Percentiles rank a stretch among this genome's conserved stretches.
Conservation (phyloP, 1,140 invertebrate genomes). For the Cotesia typhae region DNA sequence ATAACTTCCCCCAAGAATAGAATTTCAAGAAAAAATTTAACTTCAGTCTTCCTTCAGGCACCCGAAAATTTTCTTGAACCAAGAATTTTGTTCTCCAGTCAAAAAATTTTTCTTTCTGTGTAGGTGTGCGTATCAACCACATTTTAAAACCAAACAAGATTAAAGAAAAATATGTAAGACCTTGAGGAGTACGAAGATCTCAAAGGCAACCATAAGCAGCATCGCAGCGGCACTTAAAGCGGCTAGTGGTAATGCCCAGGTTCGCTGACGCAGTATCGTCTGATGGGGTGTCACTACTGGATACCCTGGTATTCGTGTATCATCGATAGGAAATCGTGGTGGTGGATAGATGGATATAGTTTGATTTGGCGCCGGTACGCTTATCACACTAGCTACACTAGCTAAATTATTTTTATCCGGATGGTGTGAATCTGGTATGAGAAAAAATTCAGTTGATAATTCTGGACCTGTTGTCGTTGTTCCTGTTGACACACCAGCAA, state of each 20-base stretch:
- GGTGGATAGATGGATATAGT: conserved; percentile 51
- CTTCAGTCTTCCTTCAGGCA: too few relatives aligned
- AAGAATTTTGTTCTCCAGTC: too few relatives aligned
- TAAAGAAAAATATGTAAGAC: conserved; percentile 39
- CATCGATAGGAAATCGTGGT: conserved; percentile 32
- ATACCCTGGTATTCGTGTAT: conserved; percentile 36
- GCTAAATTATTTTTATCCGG: conserved; percentile 51
- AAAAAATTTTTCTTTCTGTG: too few relatives aligned
- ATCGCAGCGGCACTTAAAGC: conserved; percentile 81
- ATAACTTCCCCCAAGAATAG: too few relatives aligned
- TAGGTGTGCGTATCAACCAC: neutral
- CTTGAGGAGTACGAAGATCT: conserved; percentile 90
- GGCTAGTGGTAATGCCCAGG: conserved; percentile 87
- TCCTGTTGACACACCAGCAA: conserved; percentile 37
- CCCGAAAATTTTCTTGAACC: too few relatives aligned
- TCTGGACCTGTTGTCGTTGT: conserved; percentile 58
- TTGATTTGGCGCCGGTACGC: conserved; percentile 55
- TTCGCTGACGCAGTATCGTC: conserved; percentile 72
- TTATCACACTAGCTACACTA: conserved; percentile 59
- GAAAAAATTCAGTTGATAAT: conserved; percentile 81
- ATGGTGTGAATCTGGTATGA: conserved; percentile 68
- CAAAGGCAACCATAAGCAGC: conserved; percentile 83
- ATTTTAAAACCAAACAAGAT: neutral
- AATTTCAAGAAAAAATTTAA: too few relatives aligned
- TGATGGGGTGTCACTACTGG: conserved; percentile 42